A percentile compares a stretch with the other conserved stretches of the same genome.
These are phyloP conservation scores for Drosophila imparisetae DNA, from an alignment of 2,888 invertebrate species.

Conservation along the genomic window DNA sequence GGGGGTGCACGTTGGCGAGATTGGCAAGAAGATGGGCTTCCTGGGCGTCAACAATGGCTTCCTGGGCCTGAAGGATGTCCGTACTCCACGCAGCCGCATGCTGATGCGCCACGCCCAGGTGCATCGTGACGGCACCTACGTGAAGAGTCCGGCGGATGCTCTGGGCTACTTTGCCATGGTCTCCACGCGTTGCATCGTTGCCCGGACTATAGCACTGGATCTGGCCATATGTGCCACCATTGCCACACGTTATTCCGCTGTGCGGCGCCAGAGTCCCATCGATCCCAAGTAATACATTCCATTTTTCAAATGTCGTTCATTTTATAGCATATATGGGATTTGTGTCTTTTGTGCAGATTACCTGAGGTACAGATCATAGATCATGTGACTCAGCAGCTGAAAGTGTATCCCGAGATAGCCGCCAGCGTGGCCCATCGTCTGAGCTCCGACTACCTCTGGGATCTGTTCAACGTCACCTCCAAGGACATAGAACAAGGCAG, in stretches of 20 bases:
- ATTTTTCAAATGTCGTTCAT: not conserved
- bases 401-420: conserved; percentile 93
- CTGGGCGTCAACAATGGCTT: conserved; percentile 96
- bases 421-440: conserved; percentile 91
- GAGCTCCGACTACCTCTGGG: conserved; percentile 90
- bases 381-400: conserved; percentile 97
- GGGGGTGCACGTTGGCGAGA: conserved; percentile 96
- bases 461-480: conserved; percentile 91
- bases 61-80: conserved; percentile 92
- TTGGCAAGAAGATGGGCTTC: conserved; percentile 97
- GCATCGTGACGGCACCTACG: conserved; percentile 94
- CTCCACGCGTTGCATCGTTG: conserved; percentile 93
- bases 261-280: conserved; percentile 94
- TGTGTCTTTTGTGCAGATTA: conserved; percentile 57
- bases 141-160: conserved; percentile 92
- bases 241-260: conserved; percentile 94
- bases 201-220: conserved; percentile 89
- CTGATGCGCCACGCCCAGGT: conserved; percentile 96
- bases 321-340: not conserved
- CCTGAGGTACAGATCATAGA: conserved; percentile 96
- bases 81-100: conserved; percentile 95
- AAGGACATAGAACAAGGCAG: conserved; percentile 91
- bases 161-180: conserved; percentile 95
- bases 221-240: conserved; percentile 93
- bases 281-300: conserved; percentile 87